phyloP scores from a whole-genome alignment of 2,113 vertebrate genomes.

The Perca flavescens region DNA sequence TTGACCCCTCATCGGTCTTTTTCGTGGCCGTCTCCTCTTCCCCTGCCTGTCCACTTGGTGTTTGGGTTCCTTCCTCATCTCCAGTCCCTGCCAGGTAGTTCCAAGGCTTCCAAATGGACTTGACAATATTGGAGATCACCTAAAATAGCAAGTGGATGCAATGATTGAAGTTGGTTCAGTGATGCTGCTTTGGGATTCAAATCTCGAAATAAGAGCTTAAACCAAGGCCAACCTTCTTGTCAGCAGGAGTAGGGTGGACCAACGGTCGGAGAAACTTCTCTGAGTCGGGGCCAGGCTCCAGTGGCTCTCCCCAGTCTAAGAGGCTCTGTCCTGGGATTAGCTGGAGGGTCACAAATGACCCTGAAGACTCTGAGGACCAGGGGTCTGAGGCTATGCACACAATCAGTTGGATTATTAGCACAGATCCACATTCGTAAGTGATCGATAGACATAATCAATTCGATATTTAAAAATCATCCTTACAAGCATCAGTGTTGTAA shows the following conservation, averaged over 20 bases:
- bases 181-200: neutral
- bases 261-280: constrained; percentile 67
- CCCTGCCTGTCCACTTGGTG: constrained; percentile 1
- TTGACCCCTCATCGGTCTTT: neutral
- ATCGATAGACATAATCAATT: neutral
- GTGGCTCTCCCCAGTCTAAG: constrained; percentile 76
- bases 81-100: constrained; percentile 75
- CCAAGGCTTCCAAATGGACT: constrained; percentile 83
- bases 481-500: constrained; percentile 52
- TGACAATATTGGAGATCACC: constrained; percentile 78
- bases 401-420: neutral
- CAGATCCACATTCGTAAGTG: neutral
- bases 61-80: constrained; percentile 48
- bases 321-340: constrained; percentile 68
- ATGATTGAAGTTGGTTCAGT: neutral
- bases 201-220: neutral
- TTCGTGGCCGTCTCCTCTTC: constrained; percentile 22
- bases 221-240: constrained; percentile 71
- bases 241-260: constrained; percentile 59
- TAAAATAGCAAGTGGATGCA: constrained; percentile 23
- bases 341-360: constrained; percentile 71
- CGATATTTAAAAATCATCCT: constrained; percentile 27
- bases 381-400: constrained; percentile 62
- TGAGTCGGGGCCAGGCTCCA: constrained; percentile 67
- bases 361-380: constrained; percentile 73